These are phyloP conservation scores for Chrysomela aeneicollis DNA, from an alignment of 2,888 invertebrate genomes.

Conservation along the genomic window DNA sequence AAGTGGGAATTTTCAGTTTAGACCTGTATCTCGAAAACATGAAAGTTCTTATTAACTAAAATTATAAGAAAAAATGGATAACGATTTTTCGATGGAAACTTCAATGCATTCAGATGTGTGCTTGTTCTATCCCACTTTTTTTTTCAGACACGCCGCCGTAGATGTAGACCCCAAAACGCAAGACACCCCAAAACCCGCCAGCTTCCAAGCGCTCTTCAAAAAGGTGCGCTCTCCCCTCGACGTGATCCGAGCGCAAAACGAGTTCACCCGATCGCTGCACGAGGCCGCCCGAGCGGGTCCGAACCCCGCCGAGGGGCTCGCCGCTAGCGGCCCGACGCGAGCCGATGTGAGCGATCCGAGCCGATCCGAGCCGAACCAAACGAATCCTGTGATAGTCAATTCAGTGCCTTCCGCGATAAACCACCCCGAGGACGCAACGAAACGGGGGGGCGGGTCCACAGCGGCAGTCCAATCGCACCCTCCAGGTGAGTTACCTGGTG, in stretches of 20 bases:
- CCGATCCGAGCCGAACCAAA: slow-evolving; percentile 52
- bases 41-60: too few relatives aligned
- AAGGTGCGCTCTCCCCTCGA: slow-evolving; percentile 31
- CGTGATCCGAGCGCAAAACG: slow-evolving; percentile 33
- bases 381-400: slow-evolving; percentile 55
- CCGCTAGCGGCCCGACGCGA: slow-evolving; percentile 21
- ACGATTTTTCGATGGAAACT: too few relatives aligned
- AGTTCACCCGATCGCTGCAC: slow-evolving; percentile 27
- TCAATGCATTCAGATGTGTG: too few relatives aligned
- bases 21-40: too few relatives aligned
- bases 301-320: slow-evolving; percentile 12
- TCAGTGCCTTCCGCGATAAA: slow-evolving; percentile 56
- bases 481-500: slow-evolving; percentile 58
- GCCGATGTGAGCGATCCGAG: slow-evolving; percentile 37
- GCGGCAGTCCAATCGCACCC: slow-evolving; percentile 57
- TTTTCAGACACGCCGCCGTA: slow-evolving; percentile 61
- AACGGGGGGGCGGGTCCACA: slow-evolving; percentile 35
- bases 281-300: slow-evolving; percentile 14
- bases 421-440: slow-evolving; percentile 46
- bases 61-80: too few relatives aligned
- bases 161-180: slow-evolving; percentile 60
- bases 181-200: slow-evolving; percentile 20
- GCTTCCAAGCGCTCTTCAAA: slow-evolving; percentile 28
- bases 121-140: too few relatives aligned
- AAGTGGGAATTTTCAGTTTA: too few relatives aligned